Base-by-base conservation (phyloP, 2,797 vertebrate genomes). In the Chloroceryle inda region DNA sequence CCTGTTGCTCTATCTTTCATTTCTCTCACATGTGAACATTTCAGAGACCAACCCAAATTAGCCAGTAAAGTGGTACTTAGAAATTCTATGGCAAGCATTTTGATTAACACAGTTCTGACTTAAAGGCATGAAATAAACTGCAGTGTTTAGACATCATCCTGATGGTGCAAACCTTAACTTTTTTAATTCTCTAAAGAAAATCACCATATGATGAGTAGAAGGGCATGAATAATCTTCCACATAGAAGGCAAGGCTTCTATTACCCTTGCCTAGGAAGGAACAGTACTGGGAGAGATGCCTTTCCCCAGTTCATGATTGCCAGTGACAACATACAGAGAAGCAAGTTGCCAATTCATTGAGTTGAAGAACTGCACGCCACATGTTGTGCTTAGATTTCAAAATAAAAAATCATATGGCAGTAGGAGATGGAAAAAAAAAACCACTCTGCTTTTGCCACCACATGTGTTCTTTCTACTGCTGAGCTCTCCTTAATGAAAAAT, bases 401-500 rank as follows among this genome's bases (percentile, higher is more conserved):
- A 90, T 67, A 62, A 94, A 84, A 92, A 63, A 88, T 75, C 5
- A 1, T 13, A 52, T 37, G 45, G 62, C 79, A 73, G n/a, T 31
- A 75, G 50, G 53, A 91, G 78, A 93, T 7, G 38, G 73, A n/a
- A 92, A 92, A 52, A 52, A 83, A 13, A 3, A 35, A 35, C 35
- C 64, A 47, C 33, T 83, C 75, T 74, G 64, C 75, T 80, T 85
- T 55, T 85, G 40, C 73, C 80, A 75, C 75, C 58, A 67, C 10
- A 0, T 50, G 56, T 82, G 73, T 44, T 83, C 66, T 68, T 91
- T 52, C 78, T 59, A 76, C 81, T 83, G 85, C 59, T 87, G 87
- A 92, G 91, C 59, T 62, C 55, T 79, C 42, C 62, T 71, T 81
- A 86, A 88, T 74, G 73, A 90, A 92, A 94, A 92, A 90, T 66